A percentile compares a stretch with the other conserved stretches of the same genome.
Conservation (phyloP, 2,113 vertebrate genomes). For the Antennarius striatus region DNA sequence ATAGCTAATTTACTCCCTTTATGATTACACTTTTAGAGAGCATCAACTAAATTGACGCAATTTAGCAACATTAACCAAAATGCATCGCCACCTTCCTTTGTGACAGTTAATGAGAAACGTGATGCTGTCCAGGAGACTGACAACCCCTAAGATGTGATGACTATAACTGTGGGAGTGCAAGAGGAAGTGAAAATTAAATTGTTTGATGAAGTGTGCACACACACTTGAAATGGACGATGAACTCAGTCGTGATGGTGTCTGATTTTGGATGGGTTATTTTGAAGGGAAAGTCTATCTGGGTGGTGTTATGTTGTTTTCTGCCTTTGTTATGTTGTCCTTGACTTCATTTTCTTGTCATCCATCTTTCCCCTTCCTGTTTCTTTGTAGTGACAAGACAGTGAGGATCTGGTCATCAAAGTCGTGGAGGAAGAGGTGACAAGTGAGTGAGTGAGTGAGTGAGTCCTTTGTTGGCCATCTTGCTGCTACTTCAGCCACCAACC, state of each 20-base stretch:
- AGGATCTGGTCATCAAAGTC: conserved; percentile 88
- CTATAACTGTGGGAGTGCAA: neutral
- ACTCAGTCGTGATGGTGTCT: conserved; percentile 39
- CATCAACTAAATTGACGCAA: neutral
- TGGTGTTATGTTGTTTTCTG: conserved; percentile 47
- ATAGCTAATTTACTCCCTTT: too few species aligned
- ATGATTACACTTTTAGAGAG: too few species aligned
- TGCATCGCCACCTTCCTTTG: neutral
- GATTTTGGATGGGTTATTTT: conserved; percentile 45
- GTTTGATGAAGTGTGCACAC: conserved; percentile 44
- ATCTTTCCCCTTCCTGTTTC: conserved; percentile 41
- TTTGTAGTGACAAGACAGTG: conserved; percentile 90
- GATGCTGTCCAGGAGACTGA: neutral
- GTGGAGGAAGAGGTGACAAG: conserved; percentile 78
- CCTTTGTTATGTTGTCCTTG: conserved; percentile 28
- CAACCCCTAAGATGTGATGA: neutral
- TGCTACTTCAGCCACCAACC: conserved; percentile 25
- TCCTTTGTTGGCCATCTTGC: conserved; percentile 26
- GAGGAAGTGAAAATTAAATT: neutral
- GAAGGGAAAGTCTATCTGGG: conserved; percentile 31
- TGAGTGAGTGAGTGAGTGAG: too few species aligned
- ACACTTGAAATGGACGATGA: conserved; percentile 44
- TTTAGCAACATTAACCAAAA: neutral
- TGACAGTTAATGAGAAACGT: conserved; percentile 2
- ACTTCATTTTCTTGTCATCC: conserved; percentile 22